Percentiles rank a stretch among this genome's conserved stretches.
Conservation (phyloP, 2,113 vertebrate genomes). For the Urocynchramus pylzowi region DNA sequence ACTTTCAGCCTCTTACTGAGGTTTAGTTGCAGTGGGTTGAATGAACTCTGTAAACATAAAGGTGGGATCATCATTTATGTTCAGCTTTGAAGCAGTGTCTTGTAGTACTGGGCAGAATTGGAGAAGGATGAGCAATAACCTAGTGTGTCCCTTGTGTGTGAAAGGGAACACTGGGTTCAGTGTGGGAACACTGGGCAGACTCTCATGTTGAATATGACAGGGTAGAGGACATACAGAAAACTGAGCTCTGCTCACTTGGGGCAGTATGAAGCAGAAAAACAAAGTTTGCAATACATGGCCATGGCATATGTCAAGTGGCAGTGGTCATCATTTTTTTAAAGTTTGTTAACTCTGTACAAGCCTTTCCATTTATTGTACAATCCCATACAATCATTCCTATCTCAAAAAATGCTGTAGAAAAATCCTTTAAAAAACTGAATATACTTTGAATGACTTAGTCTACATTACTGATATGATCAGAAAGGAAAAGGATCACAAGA, state of each 20-base stretch:
- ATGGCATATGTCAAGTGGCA: background rate
- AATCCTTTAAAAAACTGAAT: background rate
- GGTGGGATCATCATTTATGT: background rate
- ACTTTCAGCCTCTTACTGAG: background rate
- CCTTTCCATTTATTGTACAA: background rate
- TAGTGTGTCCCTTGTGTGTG: background rate
- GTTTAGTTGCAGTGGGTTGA: background rate
- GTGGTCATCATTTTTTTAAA: background rate
- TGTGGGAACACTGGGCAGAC: background rate
- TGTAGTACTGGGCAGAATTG: background rate
- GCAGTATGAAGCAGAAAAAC: background rate
- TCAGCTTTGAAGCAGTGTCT: background rate
- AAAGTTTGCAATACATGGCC: background rate
- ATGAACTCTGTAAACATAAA: background rate
- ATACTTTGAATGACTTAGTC: background rate
- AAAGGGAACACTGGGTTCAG: background rate
- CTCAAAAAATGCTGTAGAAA: background rate
- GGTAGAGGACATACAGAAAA: background rate
- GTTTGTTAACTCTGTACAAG: background rate
- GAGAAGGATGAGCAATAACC: background rate
- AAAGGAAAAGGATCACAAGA: background rate
- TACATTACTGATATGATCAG: background rate
- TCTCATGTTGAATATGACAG: background rate
- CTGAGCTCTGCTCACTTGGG: background rate
- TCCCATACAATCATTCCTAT: background rate